phyloP scores from a whole-genome alignment of 2,797 vertebrate species.

The Myotis pilosus region DNA sequence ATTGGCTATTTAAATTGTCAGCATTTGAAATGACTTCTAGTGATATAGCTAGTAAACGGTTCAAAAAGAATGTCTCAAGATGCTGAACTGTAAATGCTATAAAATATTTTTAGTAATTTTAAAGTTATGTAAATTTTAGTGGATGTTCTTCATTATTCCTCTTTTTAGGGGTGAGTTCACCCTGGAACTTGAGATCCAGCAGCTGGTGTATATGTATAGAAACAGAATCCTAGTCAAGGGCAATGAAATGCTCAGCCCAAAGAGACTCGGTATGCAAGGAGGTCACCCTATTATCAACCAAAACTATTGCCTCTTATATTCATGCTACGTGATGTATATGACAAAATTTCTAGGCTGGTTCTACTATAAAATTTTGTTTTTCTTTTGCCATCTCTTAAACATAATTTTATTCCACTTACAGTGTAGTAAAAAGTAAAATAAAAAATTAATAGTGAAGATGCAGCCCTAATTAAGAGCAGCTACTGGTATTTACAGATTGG shows the following conservation, averaged over 20 bases:
- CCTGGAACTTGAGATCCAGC: not conserved
- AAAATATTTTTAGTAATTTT: conserved; percentile 19
- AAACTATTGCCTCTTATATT: too few species aligned
- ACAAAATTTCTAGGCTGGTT: not conserved
- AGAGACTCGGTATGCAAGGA: not conserved
- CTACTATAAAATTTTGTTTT: not conserved
- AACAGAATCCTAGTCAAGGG: not conserved
- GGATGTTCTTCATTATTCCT: not conserved
- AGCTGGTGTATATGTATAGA: not conserved
- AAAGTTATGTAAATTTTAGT: not conserved
- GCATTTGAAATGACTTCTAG: not conserved
- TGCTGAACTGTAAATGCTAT: not conserved
- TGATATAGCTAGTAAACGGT: not conserved
- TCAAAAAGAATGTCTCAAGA: not conserved
- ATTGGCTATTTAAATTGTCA: conserved; percentile 12
- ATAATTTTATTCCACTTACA: not conserved
- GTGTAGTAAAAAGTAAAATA: not conserved
- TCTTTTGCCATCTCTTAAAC: not conserved
- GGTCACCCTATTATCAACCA: not conserved
- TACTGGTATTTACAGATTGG: conserved; percentile 49
- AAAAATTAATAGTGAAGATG: conserved; percentile 60
- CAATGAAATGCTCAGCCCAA: not conserved
- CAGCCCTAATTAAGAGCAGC: conserved; percentile 58
- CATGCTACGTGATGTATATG: not conserved
- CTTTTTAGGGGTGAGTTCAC: not conserved